Evolutionary conservation across 2,113 vertebrate genomes (phyloP).

Genomic region (Micromys minutus): DNA sequence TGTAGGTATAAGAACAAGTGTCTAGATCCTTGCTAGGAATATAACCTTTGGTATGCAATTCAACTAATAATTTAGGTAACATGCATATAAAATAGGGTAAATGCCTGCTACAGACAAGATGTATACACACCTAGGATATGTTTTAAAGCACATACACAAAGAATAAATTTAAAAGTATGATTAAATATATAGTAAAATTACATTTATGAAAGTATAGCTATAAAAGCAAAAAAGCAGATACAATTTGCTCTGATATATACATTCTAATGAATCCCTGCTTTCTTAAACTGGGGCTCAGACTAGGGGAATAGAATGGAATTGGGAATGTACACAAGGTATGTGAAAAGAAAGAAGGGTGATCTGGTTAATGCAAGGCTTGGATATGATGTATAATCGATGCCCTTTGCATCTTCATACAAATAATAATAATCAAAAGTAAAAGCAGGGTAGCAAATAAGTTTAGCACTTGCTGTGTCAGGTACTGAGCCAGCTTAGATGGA

Average conservation of each 20-base stretch:
- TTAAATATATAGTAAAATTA: neutral
- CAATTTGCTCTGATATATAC: neutral
- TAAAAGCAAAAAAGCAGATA: neutral
- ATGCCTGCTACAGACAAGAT: neutral
- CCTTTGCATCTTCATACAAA: neutral
- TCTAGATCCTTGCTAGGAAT: neutral
- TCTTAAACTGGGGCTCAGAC: neutral
- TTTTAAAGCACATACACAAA: neutral
- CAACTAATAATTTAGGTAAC: neutral
- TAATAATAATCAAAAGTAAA: neutral
- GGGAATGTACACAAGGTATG: neutral
- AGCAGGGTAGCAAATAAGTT: neutral
- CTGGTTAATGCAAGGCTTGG: neutral
- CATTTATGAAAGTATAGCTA: neutral
- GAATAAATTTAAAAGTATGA: neutral
- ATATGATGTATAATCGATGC: neutral
- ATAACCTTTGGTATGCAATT: neutral
- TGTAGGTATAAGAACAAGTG: neutral
- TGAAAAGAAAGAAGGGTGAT: neutral
- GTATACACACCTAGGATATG: neutral
- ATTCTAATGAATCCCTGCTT: neutral
- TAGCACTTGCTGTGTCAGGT: neutral
- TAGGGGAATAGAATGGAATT: neutral
- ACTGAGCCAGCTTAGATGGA: neutral
- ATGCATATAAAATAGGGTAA: neutral